Evolutionary conservation across 37 sponge, comb jelly and placozoan genomes (phyloP), one percentile per base, ranked within the genome.

Genomic region (Crambe crambe): DNA sequence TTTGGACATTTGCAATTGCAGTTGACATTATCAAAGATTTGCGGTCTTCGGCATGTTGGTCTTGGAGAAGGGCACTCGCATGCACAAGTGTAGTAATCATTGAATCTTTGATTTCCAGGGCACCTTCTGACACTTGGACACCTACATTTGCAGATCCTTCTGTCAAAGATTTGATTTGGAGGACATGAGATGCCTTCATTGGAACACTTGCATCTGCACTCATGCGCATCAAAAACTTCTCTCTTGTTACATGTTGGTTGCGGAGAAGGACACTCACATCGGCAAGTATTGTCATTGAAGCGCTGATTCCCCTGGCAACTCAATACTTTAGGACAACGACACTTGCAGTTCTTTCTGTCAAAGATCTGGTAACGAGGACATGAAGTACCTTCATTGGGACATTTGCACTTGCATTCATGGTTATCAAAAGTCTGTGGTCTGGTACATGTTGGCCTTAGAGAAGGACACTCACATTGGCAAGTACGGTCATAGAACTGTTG

Each of bases 341-440:
- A 85, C 37, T 2, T 17, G 43, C 85, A 85, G 3, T 71, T 70
- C 0, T 58, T 29, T 10, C n/a, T 26, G 20, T 67, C 44, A 36
- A 42, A 71, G 25, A 72, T 38, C 36, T 67, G 75, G 21, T 23
- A 26, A 23, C 21, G 3, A 29, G 22, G 21, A 56, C 80, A 36
- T 51, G 27, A 37, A 44, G 35, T 12, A 21, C 9, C 51, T 30
- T 23, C 40, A 31, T 30, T 56, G 25, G 79, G 77, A 56, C 87
- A 86, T 51, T 63, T 30, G 34, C 87, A 86, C 44, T 70, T 15
- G 40, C 85, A 85, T 5, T 51, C 77, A 26, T 85, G 22, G 5
- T 70, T 3, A 36, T 85, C 39, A 35, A 75, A 80, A 12, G 23
- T 20, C 70, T 80, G 65, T 56, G 57, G 79, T 5, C n/a, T n/a